Evolutionary conservation across 2,888 invertebrate genomes (phyloP).

Genomic region (Carcina quercana): DNA sequence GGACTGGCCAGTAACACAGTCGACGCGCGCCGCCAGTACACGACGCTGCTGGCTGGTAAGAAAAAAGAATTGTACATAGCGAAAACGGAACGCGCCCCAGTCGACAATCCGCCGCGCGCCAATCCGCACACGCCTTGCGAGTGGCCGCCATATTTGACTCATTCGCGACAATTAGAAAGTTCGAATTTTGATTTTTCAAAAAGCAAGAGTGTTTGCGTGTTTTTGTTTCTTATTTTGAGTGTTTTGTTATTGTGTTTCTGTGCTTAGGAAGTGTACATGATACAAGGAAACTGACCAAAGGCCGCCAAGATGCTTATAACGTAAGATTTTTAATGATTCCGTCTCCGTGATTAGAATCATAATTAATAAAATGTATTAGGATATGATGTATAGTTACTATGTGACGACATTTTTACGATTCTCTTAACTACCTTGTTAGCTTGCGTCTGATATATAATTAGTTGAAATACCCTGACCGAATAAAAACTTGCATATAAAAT

Average conservation of each 20-base stretch:
- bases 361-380: constrained; percentile 29
- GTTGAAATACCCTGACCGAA: no score
- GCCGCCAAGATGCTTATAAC: constrained; percentile 61
- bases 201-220: constrained; percentile 34
- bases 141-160: constrained; percentile 32
- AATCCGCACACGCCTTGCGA: constrained; percentile 33
- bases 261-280: constrained; percentile 50
- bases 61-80: constrained; percentile 32
- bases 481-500: no score
- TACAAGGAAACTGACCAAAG: constrained; percentile 46
- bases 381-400: constrained; percentile 3
- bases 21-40: constrained; percentile 10
- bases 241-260: constrained; percentile 45
- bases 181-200: constrained; percentile 27
- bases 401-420: background rate
- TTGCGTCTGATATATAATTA: background rate
- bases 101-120: constrained; percentile 46
- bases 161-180: constrained; percentile 58
- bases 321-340: constrained; percentile 46
- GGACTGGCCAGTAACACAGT: constrained; percentile 35
- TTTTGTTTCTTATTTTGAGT: constrained; percentile 21
- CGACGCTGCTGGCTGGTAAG: constrained; percentile 30
- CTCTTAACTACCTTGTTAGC: background rate
- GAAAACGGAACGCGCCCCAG: constrained; percentile 40
- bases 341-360: constrained; percentile 32